Percentiles rank a stretch among this genome's conserved stretches.
Evolutionary conservation across 2,888 invertebrate species (phyloP).

Genomic region (Lithophane semibrunnea): DNA sequence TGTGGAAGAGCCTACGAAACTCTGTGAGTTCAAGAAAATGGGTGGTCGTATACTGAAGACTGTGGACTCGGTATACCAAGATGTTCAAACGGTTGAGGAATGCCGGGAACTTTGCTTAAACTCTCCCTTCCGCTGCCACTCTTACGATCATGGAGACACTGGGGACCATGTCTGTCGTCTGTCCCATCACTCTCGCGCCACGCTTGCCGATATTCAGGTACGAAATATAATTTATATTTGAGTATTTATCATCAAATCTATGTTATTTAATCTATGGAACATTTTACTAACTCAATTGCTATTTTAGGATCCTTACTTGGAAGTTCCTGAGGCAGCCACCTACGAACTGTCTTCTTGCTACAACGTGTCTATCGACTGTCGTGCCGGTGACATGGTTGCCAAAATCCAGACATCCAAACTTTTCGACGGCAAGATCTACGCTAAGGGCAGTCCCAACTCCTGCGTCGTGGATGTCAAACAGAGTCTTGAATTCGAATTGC

Average conservation of each 20-base stretch:
- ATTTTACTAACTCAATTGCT: neutral
- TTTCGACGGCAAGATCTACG: slow-evolving; percentile 98
- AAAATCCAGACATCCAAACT: slow-evolving; percentile 97
- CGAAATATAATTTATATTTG: neutral
- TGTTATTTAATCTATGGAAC: neutral
- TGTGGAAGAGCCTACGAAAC: slow-evolving; percentile 97
- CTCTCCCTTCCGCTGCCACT: slow-evolving; percentile 97
- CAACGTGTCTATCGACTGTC: slow-evolving; percentile 98
- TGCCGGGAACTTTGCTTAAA: slow-evolving; percentile 97
- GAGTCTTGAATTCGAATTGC: slow-evolving; percentile 96
- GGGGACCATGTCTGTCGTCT: slow-evolving; percentile 98
- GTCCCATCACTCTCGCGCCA: slow-evolving; percentile 97
- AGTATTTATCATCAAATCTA: neutral
- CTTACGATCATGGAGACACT: slow-evolving; percentile 98
- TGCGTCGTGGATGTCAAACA: slow-evolving; percentile 97
- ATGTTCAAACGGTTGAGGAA: slow-evolving; percentile 96
- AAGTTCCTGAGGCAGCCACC: slow-evolving; percentile 97
- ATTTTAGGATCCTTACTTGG: slow-evolving; percentile 95
- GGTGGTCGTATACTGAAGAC: slow-evolving; percentile 97
- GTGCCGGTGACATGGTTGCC: slow-evolving; percentile 97
- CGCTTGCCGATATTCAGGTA: slow-evolving; percentile 96
- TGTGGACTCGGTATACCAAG: slow-evolving; percentile 97
- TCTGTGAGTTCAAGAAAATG: slow-evolving; percentile 98
- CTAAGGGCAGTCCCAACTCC: slow-evolving; percentile 97
- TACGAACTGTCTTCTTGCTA: slow-evolving; percentile 98